Base-by-base conservation (phyloP, 2,797 vertebrate genomes). In the Loriculus beryllinus region DNA sequence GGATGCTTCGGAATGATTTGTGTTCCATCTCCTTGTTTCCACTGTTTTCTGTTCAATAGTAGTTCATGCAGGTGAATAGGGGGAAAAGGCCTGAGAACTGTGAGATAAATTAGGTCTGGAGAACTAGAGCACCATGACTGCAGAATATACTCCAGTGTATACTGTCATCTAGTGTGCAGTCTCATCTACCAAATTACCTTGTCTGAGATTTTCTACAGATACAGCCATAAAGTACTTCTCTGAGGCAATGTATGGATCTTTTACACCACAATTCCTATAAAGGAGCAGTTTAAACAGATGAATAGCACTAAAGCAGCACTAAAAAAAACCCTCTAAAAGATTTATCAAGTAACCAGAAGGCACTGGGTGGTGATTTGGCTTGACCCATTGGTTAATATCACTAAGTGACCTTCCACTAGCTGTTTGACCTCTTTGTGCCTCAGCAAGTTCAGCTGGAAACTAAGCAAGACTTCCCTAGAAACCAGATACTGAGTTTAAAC, bases 401-500 rank as follows among this genome's bases (percentile, higher is more conserved):
- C 67, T 40, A 79, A 75, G 37, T 85, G 93, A 95, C 95, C 93
- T 96, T 95, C 65, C 59, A 63, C 70, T 92, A 26, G 47, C 76
- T 87, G 28, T 63, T 93, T 93, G 82, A 90, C 85, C 77, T 90
- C 70, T 87, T 90, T 94, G 67, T 95, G 72, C 49, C 71, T 93
- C 64, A 90, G 77, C 81, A 95, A 96, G 86, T 95, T 33, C 37
- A 95, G 60, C 91, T 89, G 77, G 88, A 97, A 97, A 91, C 72
- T 82, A 96, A 96, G 90, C 40, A 93, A 91, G 83, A 88, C 93
- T 96, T 96, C 92, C 91, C 89, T 97, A 93, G 95, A 97, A 97
- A 97, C 95, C 94, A 95, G 97, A 97, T 90, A 84, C 88, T 76
- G 70, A 95, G 95, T 94, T 93, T 96, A 98, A 98, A 96, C 88